A percentile compares a stretch with the other conserved stretches of the same genome.
These are phyloP conservation scores for Labroides dimidiatus DNA, from an alignment of 2,797 vertebrate species.

Conservation along the genomic window DNA sequence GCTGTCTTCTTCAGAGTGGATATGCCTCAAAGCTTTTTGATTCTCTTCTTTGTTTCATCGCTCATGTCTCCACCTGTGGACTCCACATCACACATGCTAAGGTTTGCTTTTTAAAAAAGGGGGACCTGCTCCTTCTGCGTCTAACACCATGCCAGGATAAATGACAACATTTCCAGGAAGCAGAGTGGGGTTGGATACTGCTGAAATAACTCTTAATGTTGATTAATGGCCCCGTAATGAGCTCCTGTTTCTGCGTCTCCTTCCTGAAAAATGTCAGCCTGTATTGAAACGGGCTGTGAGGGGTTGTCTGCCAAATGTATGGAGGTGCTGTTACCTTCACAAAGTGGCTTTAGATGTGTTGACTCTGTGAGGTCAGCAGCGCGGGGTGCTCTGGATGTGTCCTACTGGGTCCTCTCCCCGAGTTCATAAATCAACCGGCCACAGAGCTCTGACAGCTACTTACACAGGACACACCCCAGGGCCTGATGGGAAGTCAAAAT, in stretches of 20 bases:
- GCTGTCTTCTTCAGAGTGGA: constrained; percentile 27
- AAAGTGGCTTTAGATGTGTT: constrained; percentile 41
- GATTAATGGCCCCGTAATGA: constrained; percentile 55
- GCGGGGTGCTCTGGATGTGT: constrained; percentile 35
- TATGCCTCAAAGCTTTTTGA: constrained; percentile 13
- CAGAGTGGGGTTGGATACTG: constrained; percentile 18
- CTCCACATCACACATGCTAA: constrained; percentile 19
- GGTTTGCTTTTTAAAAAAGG: constrained; percentile 45
- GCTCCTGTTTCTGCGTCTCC: constrained; percentile 29
- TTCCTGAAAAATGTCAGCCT: constrained; percentile 42
- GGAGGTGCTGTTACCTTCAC: constrained; percentile 26
- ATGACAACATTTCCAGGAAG: constrained; percentile 24
- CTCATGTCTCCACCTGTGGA: constrained; percentile 15
- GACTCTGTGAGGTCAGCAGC: constrained; percentile 30
- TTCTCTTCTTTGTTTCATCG: constrained; percentile 27
- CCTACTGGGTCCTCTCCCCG: constrained; percentile 30
- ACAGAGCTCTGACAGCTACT: constrained; percentile 45
- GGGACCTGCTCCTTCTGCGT: constrained; percentile 1
- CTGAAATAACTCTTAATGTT: constrained; percentile 44
- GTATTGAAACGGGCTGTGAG: constrained; percentile 43
- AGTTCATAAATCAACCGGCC: constrained; percentile 58
- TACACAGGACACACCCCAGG: constrained; percentile 28
- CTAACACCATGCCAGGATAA: constrained; percentile 29
- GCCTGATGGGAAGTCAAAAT: constrained; percentile 46
- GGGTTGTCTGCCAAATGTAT: constrained; percentile 38